Evolutionary conservation across 2,113 vertebrate species (phyloP).

Genomic region (Melanotaenia duboulayi): DNA sequence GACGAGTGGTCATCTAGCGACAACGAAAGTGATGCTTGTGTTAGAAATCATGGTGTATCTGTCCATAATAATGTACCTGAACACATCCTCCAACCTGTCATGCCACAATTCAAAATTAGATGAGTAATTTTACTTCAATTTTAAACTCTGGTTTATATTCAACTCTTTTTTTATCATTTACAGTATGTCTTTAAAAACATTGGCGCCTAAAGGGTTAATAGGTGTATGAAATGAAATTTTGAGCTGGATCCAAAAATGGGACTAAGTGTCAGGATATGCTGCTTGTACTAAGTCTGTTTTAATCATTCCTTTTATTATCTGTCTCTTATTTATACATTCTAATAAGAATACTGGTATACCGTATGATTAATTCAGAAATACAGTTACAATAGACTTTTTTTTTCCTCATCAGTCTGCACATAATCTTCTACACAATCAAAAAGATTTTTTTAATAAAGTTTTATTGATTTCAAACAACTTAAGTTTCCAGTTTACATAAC

Average conservation of each 20-base stretch:
- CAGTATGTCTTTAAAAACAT: too few relatives aligned
- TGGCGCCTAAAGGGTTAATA: too few relatives aligned
- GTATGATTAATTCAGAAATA: neutral
- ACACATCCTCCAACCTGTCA: too few relatives aligned
- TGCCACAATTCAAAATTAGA: too few relatives aligned
- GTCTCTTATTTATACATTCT: neutral
- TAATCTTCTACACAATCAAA: neutral
- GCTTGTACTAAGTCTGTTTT: conserved; percentile 10
- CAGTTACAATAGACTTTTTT: neutral
- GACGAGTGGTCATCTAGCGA: too few relatives aligned
- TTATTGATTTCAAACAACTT: neutral
- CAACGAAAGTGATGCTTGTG: too few relatives aligned
- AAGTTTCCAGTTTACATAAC: neutral
- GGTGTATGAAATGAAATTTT: neutral
- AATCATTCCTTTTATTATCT: neutral
- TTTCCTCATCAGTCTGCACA: neutral
- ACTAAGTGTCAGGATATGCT: conserved; percentile 4
- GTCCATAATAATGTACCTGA: too few relatives aligned
- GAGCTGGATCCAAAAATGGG: neutral
- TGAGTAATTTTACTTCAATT: too few relatives aligned
- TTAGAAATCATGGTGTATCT: too few relatives aligned
- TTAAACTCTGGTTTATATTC: too few relatives aligned
- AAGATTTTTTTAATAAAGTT: neutral
- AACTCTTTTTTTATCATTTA: too few relatives aligned
- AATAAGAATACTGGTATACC: neutral